A percentile compares a stretch with the other conserved stretches of the same genome.
Evolutionary conservation across 2,113 vertebrate species (phyloP).

Genomic region (Cettia cetti): DNA sequence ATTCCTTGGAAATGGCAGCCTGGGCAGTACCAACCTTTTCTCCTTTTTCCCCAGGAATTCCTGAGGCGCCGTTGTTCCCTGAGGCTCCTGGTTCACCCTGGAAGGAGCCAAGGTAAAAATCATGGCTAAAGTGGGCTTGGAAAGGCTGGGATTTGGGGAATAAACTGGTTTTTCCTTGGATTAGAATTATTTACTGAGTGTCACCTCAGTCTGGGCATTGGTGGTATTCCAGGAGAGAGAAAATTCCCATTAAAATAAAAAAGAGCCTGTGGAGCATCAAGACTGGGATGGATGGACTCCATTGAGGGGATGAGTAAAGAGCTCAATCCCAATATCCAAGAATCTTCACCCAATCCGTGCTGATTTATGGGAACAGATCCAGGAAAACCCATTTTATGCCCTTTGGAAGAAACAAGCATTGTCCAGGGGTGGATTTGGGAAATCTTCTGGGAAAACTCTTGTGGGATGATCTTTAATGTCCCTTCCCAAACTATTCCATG

Average conservation of each 20-base stretch:
- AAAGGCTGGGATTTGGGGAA: not conserved
- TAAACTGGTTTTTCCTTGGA: not conserved
- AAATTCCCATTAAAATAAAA: not conserved
- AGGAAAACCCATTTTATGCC: not conserved
- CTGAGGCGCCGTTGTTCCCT: slow-evolving; percentile 70
- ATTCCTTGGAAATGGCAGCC: not conserved
- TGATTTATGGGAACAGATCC: not conserved
- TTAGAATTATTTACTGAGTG: not conserved
- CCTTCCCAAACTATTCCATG: not conserved
- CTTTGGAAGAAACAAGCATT: fast-evolving
- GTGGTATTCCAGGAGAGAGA: not conserved
- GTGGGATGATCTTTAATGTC: not conserved
- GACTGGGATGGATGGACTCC: fast-evolving
- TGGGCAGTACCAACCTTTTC: slow-evolving; percentile 72
- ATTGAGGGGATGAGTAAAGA: not conserved
- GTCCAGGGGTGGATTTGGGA: not conserved
- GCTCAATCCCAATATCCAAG: not conserved
- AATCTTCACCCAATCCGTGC: not conserved
- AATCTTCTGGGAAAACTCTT: not conserved
- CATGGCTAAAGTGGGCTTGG: fast-evolving
- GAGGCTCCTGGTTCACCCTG: slow-evolving; percentile 79
- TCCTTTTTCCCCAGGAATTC: slow-evolving; percentile 79
- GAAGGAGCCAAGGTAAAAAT: not conserved
- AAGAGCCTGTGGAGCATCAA: not conserved
- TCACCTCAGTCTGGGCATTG: not conserved